Evolutionary conservation across 2,888 invertebrate genomes (phyloP).

Genomic region (Dinocampus coccinellae): DNA sequence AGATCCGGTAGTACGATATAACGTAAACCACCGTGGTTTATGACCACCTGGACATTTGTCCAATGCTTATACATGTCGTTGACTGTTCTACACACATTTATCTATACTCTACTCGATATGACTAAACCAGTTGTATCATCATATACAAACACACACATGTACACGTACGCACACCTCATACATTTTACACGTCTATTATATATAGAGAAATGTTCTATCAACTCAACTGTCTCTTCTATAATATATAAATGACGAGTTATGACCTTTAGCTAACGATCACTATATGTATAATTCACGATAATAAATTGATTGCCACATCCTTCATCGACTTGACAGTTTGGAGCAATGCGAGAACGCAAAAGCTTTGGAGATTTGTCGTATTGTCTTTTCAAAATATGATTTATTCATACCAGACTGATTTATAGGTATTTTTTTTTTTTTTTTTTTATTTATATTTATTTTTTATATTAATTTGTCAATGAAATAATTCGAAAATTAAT

Average conservation of each 20-base stretch:
- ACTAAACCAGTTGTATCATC: slow-evolving; percentile 17
- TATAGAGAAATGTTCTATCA: not conserved
- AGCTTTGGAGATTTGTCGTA: not conserved
- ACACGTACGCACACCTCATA: not conserved
- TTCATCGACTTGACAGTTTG: slow-evolving; percentile 40
- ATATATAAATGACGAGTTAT: slow-evolving; percentile 26
- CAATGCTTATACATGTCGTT: slow-evolving; percentile 22
- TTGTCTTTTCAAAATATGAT: slow-evolving; percentile 6
- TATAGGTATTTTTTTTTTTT: no score
- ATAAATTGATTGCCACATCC: slow-evolving; percentile 48
- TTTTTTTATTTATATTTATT: no score
- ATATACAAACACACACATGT: not conserved
- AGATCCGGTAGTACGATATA: slow-evolving; percentile 61
- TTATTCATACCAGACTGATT: not conserved
- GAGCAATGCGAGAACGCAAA: slow-evolving; percentile 1
- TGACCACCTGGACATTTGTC: slow-evolving; percentile 57
- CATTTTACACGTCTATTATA: slow-evolving; percentile 16
- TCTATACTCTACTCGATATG: slow-evolving; percentile 16
- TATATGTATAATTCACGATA: slow-evolving; percentile 43
- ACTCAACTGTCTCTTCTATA: slow-evolving; percentile 13
- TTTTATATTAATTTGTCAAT: no score
- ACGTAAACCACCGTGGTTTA: slow-evolving; percentile 65
- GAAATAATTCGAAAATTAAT: no score
- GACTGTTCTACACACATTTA: slow-evolving; percentile 16
- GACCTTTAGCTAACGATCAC: not conserved